Percentiles rank a stretch among this genome's conserved stretches.
Conservation (phyloP, 2,113 vertebrate genomes). For the Xenus cinereus region DNA sequence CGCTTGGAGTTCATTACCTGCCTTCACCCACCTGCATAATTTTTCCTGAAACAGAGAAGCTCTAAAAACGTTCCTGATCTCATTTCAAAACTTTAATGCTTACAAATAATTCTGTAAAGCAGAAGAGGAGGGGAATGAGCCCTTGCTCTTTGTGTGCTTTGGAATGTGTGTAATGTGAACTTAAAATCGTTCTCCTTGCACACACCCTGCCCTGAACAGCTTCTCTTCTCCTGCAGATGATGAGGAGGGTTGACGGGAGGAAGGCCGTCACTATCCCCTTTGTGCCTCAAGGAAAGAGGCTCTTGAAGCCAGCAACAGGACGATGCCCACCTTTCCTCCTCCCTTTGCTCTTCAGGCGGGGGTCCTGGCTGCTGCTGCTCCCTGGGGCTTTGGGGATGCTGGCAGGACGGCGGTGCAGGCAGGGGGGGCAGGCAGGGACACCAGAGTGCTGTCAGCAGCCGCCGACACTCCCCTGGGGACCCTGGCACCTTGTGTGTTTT, state of each 20-base stretch:
- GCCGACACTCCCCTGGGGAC: not conserved
- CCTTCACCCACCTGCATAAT: not conserved
- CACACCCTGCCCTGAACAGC: not conserved
- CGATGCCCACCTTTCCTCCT: not conserved
- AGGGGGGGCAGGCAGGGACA: not conserved
- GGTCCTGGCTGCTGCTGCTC: not conserved
- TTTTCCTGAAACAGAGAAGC: not conserved
- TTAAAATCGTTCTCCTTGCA: not conserved
- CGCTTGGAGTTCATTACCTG: not conserved
- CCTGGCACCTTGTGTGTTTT: conserved; percentile 56
- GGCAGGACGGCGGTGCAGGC: not conserved
- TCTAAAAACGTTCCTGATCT: not conserved
- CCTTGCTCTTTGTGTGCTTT: accelerated
- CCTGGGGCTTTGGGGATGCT: not conserved
- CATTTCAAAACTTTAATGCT: not conserved
- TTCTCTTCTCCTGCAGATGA: not conserved
- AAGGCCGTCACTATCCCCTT: not conserved
- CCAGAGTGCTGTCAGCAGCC: not conserved
- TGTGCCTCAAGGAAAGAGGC: accelerated
- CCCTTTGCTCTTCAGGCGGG: not conserved
- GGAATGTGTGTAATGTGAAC: not conserved
- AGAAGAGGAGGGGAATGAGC: not conserved
- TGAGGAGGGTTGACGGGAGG: not conserved
- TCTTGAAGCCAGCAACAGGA: not conserved
- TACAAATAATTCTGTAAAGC: not conserved